A percentile compares a stretch with the other conserved stretches of the same genome.
Evolutionary conservation across 2,113 vertebrate genomes (phyloP).

Genomic region (Urocynchramus pylzowi): DNA sequence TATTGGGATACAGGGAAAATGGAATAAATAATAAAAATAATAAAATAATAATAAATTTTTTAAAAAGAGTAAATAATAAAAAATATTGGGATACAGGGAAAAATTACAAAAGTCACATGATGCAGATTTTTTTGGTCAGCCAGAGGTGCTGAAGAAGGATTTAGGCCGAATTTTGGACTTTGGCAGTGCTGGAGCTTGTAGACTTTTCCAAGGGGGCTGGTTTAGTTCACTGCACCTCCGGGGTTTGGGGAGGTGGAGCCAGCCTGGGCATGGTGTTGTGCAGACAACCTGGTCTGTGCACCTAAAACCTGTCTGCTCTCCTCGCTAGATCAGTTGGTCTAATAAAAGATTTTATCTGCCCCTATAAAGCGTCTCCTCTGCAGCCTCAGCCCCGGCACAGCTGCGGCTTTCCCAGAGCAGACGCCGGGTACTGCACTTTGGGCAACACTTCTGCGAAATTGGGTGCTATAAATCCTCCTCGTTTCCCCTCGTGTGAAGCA

Average conservation of each 20-base stretch:
- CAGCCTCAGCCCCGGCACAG: not conserved
- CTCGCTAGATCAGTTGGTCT: not conserved
- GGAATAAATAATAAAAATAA: not conserved
- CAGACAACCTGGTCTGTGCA: not conserved
- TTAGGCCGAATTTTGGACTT: not conserved
- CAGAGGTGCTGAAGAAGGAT: not conserved
- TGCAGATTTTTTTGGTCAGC: not conserved
- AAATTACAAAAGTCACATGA: fast-evolving
- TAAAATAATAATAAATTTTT: too few relatives aligned
- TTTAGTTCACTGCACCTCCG: not conserved
- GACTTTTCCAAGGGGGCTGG: not conserved
- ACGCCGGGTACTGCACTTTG: not conserved
- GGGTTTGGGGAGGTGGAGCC: not conserved
- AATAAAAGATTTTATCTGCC: conserved; percentile 44
- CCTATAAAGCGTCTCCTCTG: not conserved
- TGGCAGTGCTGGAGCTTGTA: not conserved
- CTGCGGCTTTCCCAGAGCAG: not conserved
- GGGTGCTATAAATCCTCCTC: conserved; percentile 24
- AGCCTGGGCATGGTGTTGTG: too few relatives aligned
- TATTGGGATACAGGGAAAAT: not conserved
- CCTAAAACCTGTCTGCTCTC: not conserved
- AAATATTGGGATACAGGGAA: fast-evolving
- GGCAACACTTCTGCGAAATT: not conserved
- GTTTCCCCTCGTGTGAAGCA: not conserved
- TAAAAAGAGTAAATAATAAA: not conserved